A percentile compares a stretch with the other conserved stretches of the same genome.
Evolutionary conservation across 2,888 invertebrate species (phyloP).

Genomic region (Noctua janthina): DNA sequence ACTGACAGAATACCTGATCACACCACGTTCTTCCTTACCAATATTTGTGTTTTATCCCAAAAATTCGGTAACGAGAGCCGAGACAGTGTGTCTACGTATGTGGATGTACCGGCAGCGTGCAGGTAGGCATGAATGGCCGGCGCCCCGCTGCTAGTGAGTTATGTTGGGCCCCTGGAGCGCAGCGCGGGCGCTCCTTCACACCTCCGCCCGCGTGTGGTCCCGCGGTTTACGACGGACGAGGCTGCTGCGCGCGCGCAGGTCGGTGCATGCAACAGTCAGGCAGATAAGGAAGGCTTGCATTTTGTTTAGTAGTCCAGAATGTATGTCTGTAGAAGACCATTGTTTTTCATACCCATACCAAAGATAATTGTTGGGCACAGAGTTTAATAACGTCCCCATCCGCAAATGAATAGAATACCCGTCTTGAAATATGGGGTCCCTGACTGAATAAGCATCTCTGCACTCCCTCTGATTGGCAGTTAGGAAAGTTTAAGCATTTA

Average conservation of each 20-base stretch:
- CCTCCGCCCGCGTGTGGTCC: constrained; percentile 90
- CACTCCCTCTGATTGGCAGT: neutral
- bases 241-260: constrained; percentile 82
- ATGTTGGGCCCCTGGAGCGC: constrained; percentile 88
- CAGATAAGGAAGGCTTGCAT: constrained; percentile 7
- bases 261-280: constrained; percentile 67
- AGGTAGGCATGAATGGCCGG: constrained; percentile 89
- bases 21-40: constrained; percentile 8
- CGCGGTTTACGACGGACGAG: constrained; percentile 84
- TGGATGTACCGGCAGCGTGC: constrained; percentile 78
- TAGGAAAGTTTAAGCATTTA: neutral
- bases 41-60: constrained; percentile 49
- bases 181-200: constrained; percentile 87
- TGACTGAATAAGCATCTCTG: neutral
- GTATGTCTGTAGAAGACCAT: too few species aligned
- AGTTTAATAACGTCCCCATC: too few species aligned
- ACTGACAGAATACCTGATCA: neutral
- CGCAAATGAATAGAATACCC: neutral
- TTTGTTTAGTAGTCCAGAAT: neutral
- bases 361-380: neutral
- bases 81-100: constrained; percentile 86
- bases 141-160: constrained; percentile 90
- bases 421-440: neutral
- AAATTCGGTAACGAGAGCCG: constrained; percentile 71
- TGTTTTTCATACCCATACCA: neutral